Evolutionary conservation across 2,888 invertebrate species (phyloP).

Genomic region (Scaptomyza cyrtandrae): DNA sequence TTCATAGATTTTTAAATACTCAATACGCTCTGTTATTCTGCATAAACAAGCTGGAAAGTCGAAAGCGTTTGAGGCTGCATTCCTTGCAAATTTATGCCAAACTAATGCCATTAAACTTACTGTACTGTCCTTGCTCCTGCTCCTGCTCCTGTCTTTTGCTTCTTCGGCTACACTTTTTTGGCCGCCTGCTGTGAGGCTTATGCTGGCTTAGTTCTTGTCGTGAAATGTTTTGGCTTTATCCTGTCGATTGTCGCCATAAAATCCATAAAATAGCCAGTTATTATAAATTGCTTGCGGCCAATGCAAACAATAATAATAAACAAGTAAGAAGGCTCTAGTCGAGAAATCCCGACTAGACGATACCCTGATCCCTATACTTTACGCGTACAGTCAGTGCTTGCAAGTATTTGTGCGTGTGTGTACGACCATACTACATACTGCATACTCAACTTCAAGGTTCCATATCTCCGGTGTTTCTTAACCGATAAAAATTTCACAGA

Average conservation of each 20-base stretch:
- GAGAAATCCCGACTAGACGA: too few species aligned
- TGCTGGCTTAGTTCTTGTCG: conserved; percentile 66
- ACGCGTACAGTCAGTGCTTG: too few species aligned
- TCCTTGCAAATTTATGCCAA: conserved; percentile 64
- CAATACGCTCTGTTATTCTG: conserved; percentile 51
- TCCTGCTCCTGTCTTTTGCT: not conserved
- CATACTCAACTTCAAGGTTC: too few species aligned
- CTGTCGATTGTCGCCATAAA: conserved; percentile 73
- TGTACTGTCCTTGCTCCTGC: conserved; percentile 6
- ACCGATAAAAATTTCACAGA: too few species aligned
- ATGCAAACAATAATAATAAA: conserved; percentile 13
- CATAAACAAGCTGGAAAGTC: conserved; percentile 46
- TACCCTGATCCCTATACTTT: too few species aligned
- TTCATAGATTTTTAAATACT: conserved; percentile 53
- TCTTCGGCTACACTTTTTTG: not conserved
- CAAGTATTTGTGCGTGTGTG: too few species aligned
- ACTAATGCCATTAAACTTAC: conserved; percentile 66
- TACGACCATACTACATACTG: too few species aligned
- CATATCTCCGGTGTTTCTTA: too few species aligned
- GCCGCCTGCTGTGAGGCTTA: conserved; percentile 41
- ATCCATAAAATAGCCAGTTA: conserved; percentile 68
- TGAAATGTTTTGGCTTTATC: conserved; percentile 71
- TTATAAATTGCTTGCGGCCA: conserved; percentile 63
- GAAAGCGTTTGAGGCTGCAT: conserved; percentile 1
- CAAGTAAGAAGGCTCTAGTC: too few species aligned